phyloP scores from a whole-genome alignment of 1,140 invertebrate species.

The Maniola jurtina region DNA sequence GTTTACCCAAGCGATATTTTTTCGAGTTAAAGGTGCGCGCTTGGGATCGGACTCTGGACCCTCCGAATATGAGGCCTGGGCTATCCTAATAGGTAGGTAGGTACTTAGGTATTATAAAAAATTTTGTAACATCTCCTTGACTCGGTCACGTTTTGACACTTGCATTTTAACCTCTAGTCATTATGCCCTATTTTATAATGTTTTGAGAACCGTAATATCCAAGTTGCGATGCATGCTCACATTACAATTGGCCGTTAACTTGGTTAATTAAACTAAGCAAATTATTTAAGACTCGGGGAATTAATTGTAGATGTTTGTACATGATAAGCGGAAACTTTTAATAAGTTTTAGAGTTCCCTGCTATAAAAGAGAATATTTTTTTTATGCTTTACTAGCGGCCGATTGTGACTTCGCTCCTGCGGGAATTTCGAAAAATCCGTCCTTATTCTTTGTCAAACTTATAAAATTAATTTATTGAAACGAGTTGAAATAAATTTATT shows the following conservation, averaged over 20 bases:
- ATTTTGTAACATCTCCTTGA: not conserved
- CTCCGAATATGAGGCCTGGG: too few species aligned
- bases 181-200: not conserved
- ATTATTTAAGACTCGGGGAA: not conserved
- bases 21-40: too few species aligned
- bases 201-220: conserved; percentile 1
- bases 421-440: too few species aligned
- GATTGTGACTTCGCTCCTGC: too few species aligned
- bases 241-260: conserved; percentile 2
- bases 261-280: conserved; percentile 9
- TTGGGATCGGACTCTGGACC: too few species aligned
- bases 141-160: not conserved
- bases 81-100: too few species aligned
- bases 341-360: conserved; percentile 3
- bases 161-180: not conserved
- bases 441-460: too few species aligned
- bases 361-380: not conserved
- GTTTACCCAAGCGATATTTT: too few species aligned
- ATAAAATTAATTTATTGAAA: too few species aligned
- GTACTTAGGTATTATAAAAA: not conserved
- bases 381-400: too few species aligned
- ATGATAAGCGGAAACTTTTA: not conserved
- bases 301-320: conserved; percentile 2
- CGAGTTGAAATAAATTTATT: too few species aligned
- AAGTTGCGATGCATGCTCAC: not conserved